Conservation (phyloP, 2,113 vertebrate species). For the Drymodes brunneopygia region DNA sequence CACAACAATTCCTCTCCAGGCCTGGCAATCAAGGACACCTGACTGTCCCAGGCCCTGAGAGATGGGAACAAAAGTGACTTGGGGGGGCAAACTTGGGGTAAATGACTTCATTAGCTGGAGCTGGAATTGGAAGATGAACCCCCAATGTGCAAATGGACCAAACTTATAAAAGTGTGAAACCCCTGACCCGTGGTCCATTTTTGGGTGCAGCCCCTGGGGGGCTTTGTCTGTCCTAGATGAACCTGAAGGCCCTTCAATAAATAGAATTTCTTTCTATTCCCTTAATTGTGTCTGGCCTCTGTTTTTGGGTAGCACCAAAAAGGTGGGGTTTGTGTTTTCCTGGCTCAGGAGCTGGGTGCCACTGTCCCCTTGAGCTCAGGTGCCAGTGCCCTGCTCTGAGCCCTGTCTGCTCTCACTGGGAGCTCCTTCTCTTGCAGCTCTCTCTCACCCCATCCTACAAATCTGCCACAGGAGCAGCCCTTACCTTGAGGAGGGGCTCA, state of each 20-base stretch:
- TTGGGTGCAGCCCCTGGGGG: background rate
- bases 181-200: fast-evolving
- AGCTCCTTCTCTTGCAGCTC: background rate
- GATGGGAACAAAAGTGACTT: background rate
- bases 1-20: background rate
- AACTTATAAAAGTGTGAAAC: background rate
- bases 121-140: background rate
- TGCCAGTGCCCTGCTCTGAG: background rate
- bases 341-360: fast-evolving
- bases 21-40: background rate
- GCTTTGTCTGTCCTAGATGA: fast-evolving
- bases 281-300: background rate
- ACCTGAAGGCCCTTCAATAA: background rate
- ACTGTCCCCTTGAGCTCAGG: background rate
- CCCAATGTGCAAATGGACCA: background rate
- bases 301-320: background rate
- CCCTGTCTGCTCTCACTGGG: background rate
- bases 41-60: background rate
- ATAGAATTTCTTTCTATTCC: background rate
- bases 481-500: background rate
- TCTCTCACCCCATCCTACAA: background rate
- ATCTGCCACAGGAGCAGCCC: background rate
- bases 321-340: fast-evolving
- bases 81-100: background rate
- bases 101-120: background rate